Percentiles rank a stretch among this genome's conserved stretches.
These are phyloP conservation scores for Aulostomus chinensis DNA, from an alignment of 2,797 vertebrate species.

Conservation along the genomic window DNA sequence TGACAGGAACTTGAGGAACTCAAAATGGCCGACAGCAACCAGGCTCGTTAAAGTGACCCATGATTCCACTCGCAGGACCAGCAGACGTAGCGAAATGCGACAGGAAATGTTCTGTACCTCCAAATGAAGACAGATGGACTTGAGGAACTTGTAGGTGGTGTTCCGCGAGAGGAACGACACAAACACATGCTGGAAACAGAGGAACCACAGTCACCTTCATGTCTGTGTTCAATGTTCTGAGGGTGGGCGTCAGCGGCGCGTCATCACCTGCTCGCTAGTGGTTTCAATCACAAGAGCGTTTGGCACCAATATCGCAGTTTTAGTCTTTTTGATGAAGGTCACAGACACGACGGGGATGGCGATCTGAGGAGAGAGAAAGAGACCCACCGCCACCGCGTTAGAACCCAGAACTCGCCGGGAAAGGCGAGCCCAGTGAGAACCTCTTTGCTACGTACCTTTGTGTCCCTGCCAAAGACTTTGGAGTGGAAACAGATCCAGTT, in stretches of 20 bases:
- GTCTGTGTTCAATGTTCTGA: neutral
- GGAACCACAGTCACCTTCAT: neutral
- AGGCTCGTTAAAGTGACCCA: no score
- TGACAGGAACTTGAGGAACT: no score
- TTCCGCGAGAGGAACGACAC: constrained; percentile 95
- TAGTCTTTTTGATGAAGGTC: constrained; percentile 93
- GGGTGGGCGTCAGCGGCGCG: neutral
- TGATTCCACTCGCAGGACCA: no score
- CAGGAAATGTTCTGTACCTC: constrained; percentile 71
- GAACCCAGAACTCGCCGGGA: no score
- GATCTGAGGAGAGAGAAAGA: constrained; percentile 78
- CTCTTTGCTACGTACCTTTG: constrained; percentile 80
- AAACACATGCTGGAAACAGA: constrained; percentile 89
- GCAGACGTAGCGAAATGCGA: no score
- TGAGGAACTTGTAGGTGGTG: constrained; percentile 91
- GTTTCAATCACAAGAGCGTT: constrained; percentile 92
- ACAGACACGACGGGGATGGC: constrained; percentile 87
- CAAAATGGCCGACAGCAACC: no score
- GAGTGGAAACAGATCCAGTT: constrained; percentile 99
- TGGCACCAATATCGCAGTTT: constrained; percentile 94
- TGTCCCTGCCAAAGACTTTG: constrained; percentile 96
- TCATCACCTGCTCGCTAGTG: constrained; percentile 85
- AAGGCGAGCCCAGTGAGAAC: neutral
- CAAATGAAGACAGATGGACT: constrained; percentile 87
- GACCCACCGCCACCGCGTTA: no score